Evolutionary conservation across 2,888 invertebrate species (phyloP).

Genomic region (Hydrotaea diabolus): DNA sequence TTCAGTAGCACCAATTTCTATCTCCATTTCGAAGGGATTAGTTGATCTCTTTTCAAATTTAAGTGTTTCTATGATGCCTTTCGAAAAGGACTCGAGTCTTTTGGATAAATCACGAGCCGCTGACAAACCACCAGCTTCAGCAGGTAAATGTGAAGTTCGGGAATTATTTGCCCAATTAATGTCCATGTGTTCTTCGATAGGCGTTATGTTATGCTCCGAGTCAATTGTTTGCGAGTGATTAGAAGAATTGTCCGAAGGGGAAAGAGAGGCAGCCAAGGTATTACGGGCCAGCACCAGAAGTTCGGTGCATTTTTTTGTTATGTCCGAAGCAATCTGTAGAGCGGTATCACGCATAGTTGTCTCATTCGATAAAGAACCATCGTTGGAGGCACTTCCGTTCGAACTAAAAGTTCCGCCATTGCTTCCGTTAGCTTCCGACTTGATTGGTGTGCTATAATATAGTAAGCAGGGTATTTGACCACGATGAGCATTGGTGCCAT

Average conservation of each 20-base stretch:
- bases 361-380: slow-evolving; percentile 71
- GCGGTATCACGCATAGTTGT: slow-evolving; percentile 80
- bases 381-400: slow-evolving; percentile 54
- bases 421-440: slow-evolving; percentile 72
- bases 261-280: slow-evolving; percentile 82
- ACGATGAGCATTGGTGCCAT: slow-evolving; percentile 96
- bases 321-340: slow-evolving; percentile 90
- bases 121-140: slow-evolving; percentile 78
- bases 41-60: slow-evolving; percentile 81
- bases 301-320: slow-evolving; percentile 89
- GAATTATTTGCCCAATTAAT: slow-evolving; percentile 81
- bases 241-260: slow-evolving; percentile 83
- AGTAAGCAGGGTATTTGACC: slow-evolving; percentile 97
- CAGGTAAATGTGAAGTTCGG: slow-evolving; percentile 76
- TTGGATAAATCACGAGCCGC: slow-evolving; percentile 80
- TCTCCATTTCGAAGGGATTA: slow-evolving; percentile 81
- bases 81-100: slow-evolving; percentile 80
- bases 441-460: slow-evolving; percentile 83
- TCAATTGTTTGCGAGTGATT: slow-evolving; percentile 81
- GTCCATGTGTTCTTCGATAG: slow-evolving; percentile 81
- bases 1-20: slow-evolving; percentile 81
- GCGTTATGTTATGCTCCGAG: slow-evolving; percentile 81
- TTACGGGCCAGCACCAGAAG: slow-evolving; percentile 89
- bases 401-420: neutral
- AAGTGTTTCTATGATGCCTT: slow-evolving; percentile 80